Evolutionary conservation across 53 echinoderm and acorn worm species (phyloP).

Genomic region (Luidia sarsii): DNA sequence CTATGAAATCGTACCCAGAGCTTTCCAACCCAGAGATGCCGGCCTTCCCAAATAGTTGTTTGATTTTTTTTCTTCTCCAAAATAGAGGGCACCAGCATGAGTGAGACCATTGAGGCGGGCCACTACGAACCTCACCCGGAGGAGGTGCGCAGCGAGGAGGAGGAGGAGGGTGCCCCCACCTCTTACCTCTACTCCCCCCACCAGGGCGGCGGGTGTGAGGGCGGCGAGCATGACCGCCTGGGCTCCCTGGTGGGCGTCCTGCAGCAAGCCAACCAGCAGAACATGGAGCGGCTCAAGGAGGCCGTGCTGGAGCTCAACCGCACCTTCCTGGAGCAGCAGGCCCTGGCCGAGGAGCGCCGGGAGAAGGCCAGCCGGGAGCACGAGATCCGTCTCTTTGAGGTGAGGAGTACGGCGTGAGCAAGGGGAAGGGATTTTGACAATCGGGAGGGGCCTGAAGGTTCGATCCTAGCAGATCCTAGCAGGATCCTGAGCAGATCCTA

Average conservation of each 20-base stretch:
- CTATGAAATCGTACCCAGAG: too few species aligned
- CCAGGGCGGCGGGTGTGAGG: neutral
- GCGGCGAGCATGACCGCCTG: neutral
- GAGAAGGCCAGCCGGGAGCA: slow-evolving; percentile 29
- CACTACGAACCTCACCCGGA: neutral
- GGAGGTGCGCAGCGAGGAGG: neutral
- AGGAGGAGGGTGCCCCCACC: neutral
- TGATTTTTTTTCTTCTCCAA: neutral
- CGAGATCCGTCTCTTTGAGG: slow-evolving; percentile 24
- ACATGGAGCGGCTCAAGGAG: slow-evolving; percentile 25
- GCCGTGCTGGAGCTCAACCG: slow-evolving; percentile 27
- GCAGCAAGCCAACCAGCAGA: slow-evolving; percentile 33
- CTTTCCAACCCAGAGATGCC: too few species aligned
- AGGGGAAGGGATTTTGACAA: neutral
- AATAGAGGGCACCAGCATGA: slow-evolving; percentile 18
- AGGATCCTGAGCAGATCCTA: too few species aligned
- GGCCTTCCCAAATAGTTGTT: too few species aligned
- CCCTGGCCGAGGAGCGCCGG: slow-evolving; percentile 27
- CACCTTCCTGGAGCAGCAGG: slow-evolving; percentile 31
- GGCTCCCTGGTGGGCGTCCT: neutral
- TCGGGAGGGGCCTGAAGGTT: too few species aligned
- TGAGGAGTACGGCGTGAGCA: neutral
- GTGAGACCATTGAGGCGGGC: neutral
- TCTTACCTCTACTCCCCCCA: neutral
- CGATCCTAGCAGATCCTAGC: too few species aligned